Evolutionary conservation across 37 sponge, comb jelly and placozoan species (phyloP).

Genomic region (Haliclona indistincta): DNA sequence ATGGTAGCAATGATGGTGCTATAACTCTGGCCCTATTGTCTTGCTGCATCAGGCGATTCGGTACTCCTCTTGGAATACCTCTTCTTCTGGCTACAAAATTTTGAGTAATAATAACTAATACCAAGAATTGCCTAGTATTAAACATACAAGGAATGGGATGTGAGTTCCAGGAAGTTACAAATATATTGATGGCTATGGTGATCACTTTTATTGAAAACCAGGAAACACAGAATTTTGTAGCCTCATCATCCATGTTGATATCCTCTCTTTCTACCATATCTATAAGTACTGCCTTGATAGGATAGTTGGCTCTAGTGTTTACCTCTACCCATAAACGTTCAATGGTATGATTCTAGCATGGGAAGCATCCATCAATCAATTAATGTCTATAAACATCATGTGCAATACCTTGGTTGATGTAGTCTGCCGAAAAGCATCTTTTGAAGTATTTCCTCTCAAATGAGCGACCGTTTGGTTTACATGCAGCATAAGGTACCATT

Average conservation of each 20-base stretch:
- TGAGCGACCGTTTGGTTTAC: slow-evolving; percentile 44
- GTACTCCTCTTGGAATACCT: no score
- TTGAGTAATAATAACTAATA: no score
- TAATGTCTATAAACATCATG: not conserved
- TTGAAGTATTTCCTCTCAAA: slow-evolving; percentile 30
- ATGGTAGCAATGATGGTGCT: not conserved
- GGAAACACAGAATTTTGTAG: slow-evolving; percentile 47
- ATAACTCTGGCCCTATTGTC: no score
- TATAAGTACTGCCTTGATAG: slow-evolving; percentile 39
- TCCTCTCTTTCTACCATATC: slow-evolving; percentile 35
- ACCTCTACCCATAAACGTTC: slow-evolving; percentile 60
- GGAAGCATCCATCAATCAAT: not conserved
- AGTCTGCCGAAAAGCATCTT: slow-evolving; percentile 36
- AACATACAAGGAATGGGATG: slow-evolving; percentile 49
- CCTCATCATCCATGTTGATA: slow-evolving; percentile 1
- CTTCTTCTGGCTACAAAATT: not conserved
- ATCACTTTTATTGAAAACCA: slow-evolving; percentile 36
- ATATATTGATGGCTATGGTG: slow-evolving; percentile 6
- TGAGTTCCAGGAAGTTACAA: slow-evolving; percentile 53
- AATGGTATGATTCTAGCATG: slow-evolving; percentile 31
- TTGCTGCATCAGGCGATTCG: no score
- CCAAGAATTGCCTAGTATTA: no score
- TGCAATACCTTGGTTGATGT: slow-evolving; percentile 46
- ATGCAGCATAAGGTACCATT: slow-evolving; percentile 52
- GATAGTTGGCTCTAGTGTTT: slow-evolving; percentile 57